These are phyloP conservation scores for Drosophila neocordata DNA, from an alignment of 1,140 invertebrate genomes.

Conservation along the genomic window DNA sequence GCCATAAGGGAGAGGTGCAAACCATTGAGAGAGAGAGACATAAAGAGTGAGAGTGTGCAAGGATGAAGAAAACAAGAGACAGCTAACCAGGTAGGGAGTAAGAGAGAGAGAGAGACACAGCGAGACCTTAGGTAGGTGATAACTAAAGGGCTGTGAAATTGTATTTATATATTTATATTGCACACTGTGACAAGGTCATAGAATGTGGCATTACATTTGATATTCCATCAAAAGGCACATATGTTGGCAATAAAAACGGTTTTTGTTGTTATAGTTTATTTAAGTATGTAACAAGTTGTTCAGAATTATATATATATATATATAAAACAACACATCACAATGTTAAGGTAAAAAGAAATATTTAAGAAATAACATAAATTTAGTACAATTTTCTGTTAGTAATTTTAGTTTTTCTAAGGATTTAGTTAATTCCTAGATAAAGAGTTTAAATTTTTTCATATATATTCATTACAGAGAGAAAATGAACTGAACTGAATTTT, in stretches of 20 bases:
- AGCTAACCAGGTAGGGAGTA: background rate
- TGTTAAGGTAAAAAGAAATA: too few species aligned
- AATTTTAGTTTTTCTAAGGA: too few species aligned
- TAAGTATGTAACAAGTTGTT: background rate
- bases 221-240: slow-evolving; percentile 27
- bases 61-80: too few species aligned
- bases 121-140: slow-evolving; percentile 49
- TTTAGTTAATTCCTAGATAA: too few species aligned
- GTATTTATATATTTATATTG: slow-evolving; percentile 33
- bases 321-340: too few species aligned
- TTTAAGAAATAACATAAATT: too few species aligned
- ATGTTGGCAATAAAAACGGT: slow-evolving; percentile 31
- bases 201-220: slow-evolving; percentile 29
- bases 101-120: slow-evolving; percentile 9
- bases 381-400: too few species aligned
- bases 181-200: slow-evolving; percentile 11
- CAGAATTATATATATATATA: slow-evolving; percentile 5
- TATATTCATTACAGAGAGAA: too few species aligned
- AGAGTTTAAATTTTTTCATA: too few species aligned
- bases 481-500: too few species aligned
- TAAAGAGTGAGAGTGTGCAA: background rate
- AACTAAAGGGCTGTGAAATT: slow-evolving; percentile 48
- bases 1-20: slow-evolving; percentile 39
- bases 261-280: slow-evolving; percentile 21
- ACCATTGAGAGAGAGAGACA: slow-evolving; percentile 14